These are phyloP conservation scores for Leptura quadrifasciata DNA, from an alignment of 2,888 invertebrate species.

Conservation along the genomic window DNA sequence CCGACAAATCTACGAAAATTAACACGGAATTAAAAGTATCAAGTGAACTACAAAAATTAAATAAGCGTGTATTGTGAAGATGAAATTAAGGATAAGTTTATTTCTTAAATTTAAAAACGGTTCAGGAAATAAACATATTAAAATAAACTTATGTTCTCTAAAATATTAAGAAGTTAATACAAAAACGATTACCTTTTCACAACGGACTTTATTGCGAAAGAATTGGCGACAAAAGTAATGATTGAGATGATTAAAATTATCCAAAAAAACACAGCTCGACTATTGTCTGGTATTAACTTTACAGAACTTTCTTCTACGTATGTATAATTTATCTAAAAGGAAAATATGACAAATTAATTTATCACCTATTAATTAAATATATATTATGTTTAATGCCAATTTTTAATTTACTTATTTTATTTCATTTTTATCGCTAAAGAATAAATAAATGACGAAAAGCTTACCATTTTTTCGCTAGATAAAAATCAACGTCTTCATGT, in stretches of 20 bases:
- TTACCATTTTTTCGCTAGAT: slow-evolving; percentile 10
- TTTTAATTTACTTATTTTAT: neutral
- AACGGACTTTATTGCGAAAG: slow-evolving; percentile 61
- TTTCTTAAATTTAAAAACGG: too few relatives aligned
- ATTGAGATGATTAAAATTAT: slow-evolving; percentile 53
- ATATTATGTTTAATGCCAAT: neutral
- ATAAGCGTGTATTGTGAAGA: too few relatives aligned
- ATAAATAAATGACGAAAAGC: neutral
- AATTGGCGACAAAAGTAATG: slow-evolving; percentile 55
- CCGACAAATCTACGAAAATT: too few relatives aligned
- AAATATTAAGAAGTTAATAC: too few relatives aligned
- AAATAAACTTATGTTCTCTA: too few relatives aligned
- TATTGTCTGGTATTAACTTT: slow-evolving; percentile 2
- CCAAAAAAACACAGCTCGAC: slow-evolving; percentile 52
- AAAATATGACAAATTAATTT: neutral
- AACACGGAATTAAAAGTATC: too few relatives aligned
- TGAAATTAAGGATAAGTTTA: too few relatives aligned
- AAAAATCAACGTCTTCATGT: slow-evolving; percentile 9
- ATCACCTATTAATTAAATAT: too few relatives aligned
- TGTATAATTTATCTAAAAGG: slow-evolving; percentile 15
- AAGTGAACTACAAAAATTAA: too few relatives aligned
- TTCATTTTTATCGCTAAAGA: neutral
- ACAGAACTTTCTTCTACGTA: slow-evolving; percentile 4
- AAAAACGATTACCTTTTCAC: slow-evolving; percentile 57
- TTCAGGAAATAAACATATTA: too few relatives aligned